Percentiles rank a stretch among this genome's conserved stretches.
Conservation (phyloP, 2,888 invertebrate species). For the Dioctria linearis region DNA sequence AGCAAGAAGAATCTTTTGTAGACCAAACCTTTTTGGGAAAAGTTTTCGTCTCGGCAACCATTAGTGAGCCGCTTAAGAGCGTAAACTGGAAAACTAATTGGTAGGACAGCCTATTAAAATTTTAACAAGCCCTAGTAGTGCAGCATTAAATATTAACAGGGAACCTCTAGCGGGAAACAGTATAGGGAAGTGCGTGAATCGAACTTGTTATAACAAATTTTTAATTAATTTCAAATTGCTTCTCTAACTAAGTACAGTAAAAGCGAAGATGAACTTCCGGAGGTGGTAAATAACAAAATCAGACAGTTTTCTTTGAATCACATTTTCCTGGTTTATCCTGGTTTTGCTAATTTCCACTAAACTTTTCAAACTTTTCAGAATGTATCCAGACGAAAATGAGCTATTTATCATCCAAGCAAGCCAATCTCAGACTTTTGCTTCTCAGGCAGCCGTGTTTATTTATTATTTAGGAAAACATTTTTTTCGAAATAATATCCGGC, state of each 20-base stretch:
- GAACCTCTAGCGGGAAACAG: not conserved
- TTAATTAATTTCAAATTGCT: conserved; percentile 37
- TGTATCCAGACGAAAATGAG: not conserved
- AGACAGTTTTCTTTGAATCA: too few relatives aligned
- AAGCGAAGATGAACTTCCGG: conserved; percentile 20
- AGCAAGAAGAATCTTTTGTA: conserved; percentile 1
- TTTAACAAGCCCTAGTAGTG: conserved; percentile 15
- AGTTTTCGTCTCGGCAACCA: conserved; percentile 10
- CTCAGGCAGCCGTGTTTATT: too few relatives aligned
- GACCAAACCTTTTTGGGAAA: not conserved
- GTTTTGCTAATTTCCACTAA: too few relatives aligned
- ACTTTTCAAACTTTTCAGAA: not conserved
- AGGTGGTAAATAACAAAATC: conserved; percentile 23
- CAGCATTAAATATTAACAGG: conserved; percentile 1
- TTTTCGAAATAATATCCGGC: too few relatives aligned
- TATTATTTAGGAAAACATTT: too few relatives aligned
- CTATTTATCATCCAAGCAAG: conserved; percentile 26
- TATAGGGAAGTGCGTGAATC: conserved; percentile 4
- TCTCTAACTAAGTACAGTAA: not conserved
- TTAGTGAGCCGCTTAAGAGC: conserved; percentile 32
- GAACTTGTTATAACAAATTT: conserved; percentile 24
- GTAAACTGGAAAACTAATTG: conserved; percentile 26
- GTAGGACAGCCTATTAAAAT: conserved; percentile 22
- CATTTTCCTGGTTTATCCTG: too few relatives aligned
- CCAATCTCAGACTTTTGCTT: not conserved